Base-by-base conservation (phyloP, 2,888 invertebrate genomes). In the Argyra leucocephala region DNA sequence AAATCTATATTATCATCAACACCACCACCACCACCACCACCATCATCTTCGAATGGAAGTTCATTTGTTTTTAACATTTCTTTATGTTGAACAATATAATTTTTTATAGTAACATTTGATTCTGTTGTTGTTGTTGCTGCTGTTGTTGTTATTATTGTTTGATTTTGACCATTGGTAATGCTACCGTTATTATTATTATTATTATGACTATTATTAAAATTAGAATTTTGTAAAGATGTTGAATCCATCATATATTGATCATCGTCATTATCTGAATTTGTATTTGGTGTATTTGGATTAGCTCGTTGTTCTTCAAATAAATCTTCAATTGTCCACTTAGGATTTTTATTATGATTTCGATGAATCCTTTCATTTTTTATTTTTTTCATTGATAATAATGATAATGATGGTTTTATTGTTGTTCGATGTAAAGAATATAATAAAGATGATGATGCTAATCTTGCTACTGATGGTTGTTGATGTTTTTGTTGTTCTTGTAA, bases 381-480 rank as follows among this genome's bases (percentile, higher is more conserved):
- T 21, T 24, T 21, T 10, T 26, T 61, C 4, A 24, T 3, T 66
- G 65, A 3, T 58, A 22, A 37, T 67, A 66, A 36, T 67, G 67
- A 22, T 69, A 68, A 21, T 65, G 64, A 3, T 66, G 67, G 10
- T 65, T 64, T 22, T 37, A 60, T 18, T 36, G 63, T 2, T 26
- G 48, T n/a, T 31, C 3, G 60, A 57, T 59, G 66, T 66, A 31
- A 62, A 64, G 61, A 59, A 64, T 66, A 26, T 61, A 61, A 24
- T 60, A 9, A 31, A 67, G 68, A 64, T 67, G 67, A 57, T 71
- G 76, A 65, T 75, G 75, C 63, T 74, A 74, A 61, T 73, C 72
- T n/a, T 75, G 75, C 63, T 74, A 74, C 61, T 73, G 72, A 18
- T 75, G 72, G 69, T 76, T 75, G 68, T 73, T 74, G 37, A 75